Evolutionary conservation across 2,113 vertebrate species (phyloP), one percentile per base, ranked within the genome.

Genomic region (Peucedramus taeniatus): DNA sequence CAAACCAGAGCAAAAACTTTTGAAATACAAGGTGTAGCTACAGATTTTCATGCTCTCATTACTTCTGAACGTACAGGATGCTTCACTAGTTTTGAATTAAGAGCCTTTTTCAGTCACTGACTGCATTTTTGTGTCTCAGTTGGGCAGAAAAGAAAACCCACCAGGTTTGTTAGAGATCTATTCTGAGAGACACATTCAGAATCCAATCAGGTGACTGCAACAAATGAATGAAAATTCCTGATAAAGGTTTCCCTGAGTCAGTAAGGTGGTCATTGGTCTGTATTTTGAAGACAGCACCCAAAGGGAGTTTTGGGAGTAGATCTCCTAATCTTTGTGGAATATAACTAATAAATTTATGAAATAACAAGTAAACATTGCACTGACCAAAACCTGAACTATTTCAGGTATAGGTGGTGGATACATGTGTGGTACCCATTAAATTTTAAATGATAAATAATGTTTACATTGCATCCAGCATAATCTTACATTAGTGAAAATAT

Each of bases 371-470:
- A 83, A 33, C 6, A 15, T 18, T 44, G 18, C 27, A 14, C 27
- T 75, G 33, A 39, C 15, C 27, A 50, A 82, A 87, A 26, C 2
- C 14, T 77, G 66, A 47, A n/a, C 3, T n/a, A 8, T 54, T 92
- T 79, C 35, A 39, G 27, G 27, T 9, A 6, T 11, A 61, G 33
- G 22, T 11, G 18, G 18, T 68, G n/a, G 53, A 39, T 33, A 35
- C 4, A 21, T 5, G 3, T 35, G 44, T 79, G 24, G 10, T 16
- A 35, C 14, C 60, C 3, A 13, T 31, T 21, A 15, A 0, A 44
- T 56, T 80, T 60, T 16, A 72, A 64, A 49, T 71, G 1, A 44
- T 44, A 49, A 72, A n/a, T 44, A n/a, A 45, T 27, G 11, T 71
- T 89, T 79, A 50, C 14, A 13, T 85, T 44, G 4, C 28, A 63